A percentile compares a stretch with the other conserved stretches of the same genome.
phyloP scores from a whole-genome alignment of 2,888 invertebrate genomes.

The Rhabditoides inermis region DNA sequence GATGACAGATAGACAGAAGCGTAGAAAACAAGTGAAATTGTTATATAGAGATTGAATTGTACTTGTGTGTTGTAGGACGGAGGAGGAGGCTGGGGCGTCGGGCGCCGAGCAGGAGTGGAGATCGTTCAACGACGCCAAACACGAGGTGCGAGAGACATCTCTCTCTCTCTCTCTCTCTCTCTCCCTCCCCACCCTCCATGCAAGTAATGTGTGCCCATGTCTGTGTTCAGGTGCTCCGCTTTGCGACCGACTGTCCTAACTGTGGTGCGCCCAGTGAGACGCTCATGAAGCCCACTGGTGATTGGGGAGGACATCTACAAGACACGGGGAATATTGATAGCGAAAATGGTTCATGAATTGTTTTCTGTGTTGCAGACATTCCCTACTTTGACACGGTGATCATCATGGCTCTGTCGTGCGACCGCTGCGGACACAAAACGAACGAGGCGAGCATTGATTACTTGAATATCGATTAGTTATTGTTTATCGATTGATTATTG shows the following conservation, averaged over 20 bases:
- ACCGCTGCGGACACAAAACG: conserved; percentile 77
- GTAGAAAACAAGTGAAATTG: too few relatives aligned
- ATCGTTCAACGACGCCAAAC: conserved; percentile 41
- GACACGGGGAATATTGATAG: too few relatives aligned
- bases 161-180: too few relatives aligned
- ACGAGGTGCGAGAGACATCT: conserved; percentile 32
- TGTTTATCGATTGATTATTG: not conserved
- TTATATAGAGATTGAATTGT: not conserved
- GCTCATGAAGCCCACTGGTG: conserved; percentile 70
- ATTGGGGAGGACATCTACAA: too few relatives aligned
- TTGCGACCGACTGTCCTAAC: conserved; percentile 75
- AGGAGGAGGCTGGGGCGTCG: conserved; percentile 14
- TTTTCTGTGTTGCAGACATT: conserved; percentile 69
- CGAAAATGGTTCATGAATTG: too few relatives aligned
- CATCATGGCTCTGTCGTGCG: conserved; percentile 91
- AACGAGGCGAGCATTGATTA: conserved; percentile 73
- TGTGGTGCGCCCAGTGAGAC: conserved; percentile 77
- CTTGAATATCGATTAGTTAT: not conserved
- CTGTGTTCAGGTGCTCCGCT: conserved; percentile 61
- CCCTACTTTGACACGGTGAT: conserved; percentile 95
- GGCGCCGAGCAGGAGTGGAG: conserved; percentile 33
- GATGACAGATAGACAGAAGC: too few relatives aligned
- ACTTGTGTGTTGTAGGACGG: not conserved
- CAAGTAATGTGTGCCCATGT: too few relatives aligned
- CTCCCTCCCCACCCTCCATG: too few relatives aligned